These are phyloP conservation scores for Hydrolagus affinis DNA, from an alignment of 2,113 vertebrate species.

Conservation along the genomic window DNA sequence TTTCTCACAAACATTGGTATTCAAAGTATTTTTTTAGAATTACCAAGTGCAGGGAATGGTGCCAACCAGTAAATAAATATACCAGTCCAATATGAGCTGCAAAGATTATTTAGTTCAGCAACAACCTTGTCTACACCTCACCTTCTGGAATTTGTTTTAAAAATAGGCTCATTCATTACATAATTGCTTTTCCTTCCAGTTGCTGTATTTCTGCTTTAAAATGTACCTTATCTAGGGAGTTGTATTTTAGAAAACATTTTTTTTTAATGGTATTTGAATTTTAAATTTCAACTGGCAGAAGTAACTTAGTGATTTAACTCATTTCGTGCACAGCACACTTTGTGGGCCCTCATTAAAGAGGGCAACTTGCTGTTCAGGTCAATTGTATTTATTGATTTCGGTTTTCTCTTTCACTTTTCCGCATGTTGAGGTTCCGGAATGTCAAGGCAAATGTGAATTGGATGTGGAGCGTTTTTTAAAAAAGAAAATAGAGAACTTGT, in stretches of 20 bases:
- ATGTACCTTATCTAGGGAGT: conserved; percentile 14
- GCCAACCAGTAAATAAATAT: background rate
- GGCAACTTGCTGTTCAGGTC: background rate
- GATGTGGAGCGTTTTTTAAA: background rate
- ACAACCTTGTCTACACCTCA: background rate
- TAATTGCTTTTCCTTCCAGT: conserved; percentile 9
- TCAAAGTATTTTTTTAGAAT: background rate
- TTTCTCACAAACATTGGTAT: background rate
- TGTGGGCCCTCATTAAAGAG: no score
- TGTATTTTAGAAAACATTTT: background rate
- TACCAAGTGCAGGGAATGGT: conserved; percentile 11
- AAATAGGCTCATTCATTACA: background rate
- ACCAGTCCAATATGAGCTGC: background rate
- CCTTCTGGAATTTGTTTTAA: no score
- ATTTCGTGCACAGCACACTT: background rate
- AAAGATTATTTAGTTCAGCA: background rate
- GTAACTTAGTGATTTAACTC: background rate
- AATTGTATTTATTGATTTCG: background rate
- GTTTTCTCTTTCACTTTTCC: background rate
- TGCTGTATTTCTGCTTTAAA: background rate
- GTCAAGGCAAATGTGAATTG: background rate
- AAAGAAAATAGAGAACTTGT: background rate
- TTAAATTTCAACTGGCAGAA: conserved; percentile 1
- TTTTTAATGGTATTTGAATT: conserved; percentile 8
- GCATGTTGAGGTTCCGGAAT: background rate